These are phyloP conservation scores for Cyprinodon variegatus DNA, from an alignment of 2,113 vertebrate species.

Conservation along the genomic window DNA sequence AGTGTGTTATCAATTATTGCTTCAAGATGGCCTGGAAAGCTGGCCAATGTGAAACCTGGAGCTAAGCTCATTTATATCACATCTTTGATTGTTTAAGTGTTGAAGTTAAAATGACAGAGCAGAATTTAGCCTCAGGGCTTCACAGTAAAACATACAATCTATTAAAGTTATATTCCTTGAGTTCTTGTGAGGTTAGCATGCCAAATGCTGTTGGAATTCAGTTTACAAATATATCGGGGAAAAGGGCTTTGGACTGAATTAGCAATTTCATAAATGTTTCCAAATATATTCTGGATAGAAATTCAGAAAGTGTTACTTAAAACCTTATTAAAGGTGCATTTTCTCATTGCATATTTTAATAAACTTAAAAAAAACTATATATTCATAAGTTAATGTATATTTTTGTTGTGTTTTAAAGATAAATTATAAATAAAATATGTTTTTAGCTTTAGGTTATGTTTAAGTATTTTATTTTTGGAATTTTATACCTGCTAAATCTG, in stretches of 20 bases:
- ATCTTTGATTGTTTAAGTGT: slow-evolving; percentile 1
- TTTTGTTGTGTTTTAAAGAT: background rate
- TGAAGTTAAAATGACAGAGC: slow-evolving; percentile 24
- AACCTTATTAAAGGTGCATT: background rate
- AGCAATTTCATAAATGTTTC: background rate
- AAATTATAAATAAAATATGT: background rate
- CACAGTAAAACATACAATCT: background rate
- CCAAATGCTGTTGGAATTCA: background rate
- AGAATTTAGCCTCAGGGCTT: background rate
- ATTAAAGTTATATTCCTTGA: background rate
- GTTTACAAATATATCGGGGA: background rate
- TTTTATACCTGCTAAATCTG: background rate
- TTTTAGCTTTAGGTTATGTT: background rate
- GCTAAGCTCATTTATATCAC: slow-evolving; percentile 33
- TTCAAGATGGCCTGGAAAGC: slow-evolving; percentile 51
- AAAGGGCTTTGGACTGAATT: background rate
- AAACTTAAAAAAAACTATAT: background rate
- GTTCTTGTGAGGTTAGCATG: background rate
- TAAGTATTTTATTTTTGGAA: background rate
- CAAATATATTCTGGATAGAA: background rate
- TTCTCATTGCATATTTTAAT: background rate
- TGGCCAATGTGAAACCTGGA: slow-evolving; percentile 36
- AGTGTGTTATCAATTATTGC: slow-evolving; percentile 58
- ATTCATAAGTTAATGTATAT: background rate
- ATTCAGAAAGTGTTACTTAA: background rate